phyloP scores from a whole-genome alignment of 1,140 invertebrate species.

The Apis cerana region DNA sequence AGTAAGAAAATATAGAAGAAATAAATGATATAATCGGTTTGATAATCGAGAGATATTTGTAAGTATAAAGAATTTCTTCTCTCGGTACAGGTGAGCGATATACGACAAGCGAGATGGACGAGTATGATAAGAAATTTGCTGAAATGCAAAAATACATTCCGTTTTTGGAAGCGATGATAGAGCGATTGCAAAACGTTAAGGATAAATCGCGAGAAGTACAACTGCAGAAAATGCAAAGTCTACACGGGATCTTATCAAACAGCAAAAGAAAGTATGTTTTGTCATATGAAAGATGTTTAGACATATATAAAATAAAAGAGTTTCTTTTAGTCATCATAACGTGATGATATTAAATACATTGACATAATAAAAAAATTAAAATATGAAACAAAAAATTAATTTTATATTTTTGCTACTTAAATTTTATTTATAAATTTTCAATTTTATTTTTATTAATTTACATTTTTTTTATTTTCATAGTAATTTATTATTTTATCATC shows the following conservation, averaged over 20 bases:
- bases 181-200: slow-evolving; percentile 81
- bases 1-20: not conserved
- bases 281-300: not conserved
- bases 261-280: slow-evolving; percentile 83
- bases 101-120: slow-evolving; percentile 70
- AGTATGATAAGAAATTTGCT: slow-evolving; percentile 83
- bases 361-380: not conserved
- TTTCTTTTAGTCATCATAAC: not conserved
- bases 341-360: not conserved
- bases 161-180: slow-evolving; percentile 85
- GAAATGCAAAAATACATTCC: slow-evolving; percentile 86
- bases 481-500: no score
- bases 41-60: slow-evolving; percentile 17
- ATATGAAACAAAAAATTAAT: no score
- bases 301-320: not conserved
- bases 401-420: not conserved
- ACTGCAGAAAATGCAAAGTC: slow-evolving; percentile 83
- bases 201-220: slow-evolving; percentile 82
- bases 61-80: slow-evolving; percentile 62
- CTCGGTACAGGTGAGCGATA: slow-evolving; percentile 57
- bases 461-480: not conserved
- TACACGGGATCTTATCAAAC: slow-evolving; percentile 83
- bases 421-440: not conserved
- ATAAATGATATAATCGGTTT: not conserved
- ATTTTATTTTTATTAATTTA: slow-evolving; percentile 1